Evolutionary conservation across 2,113 vertebrate species (phyloP).

Genomic region (Mola mola): DNA sequence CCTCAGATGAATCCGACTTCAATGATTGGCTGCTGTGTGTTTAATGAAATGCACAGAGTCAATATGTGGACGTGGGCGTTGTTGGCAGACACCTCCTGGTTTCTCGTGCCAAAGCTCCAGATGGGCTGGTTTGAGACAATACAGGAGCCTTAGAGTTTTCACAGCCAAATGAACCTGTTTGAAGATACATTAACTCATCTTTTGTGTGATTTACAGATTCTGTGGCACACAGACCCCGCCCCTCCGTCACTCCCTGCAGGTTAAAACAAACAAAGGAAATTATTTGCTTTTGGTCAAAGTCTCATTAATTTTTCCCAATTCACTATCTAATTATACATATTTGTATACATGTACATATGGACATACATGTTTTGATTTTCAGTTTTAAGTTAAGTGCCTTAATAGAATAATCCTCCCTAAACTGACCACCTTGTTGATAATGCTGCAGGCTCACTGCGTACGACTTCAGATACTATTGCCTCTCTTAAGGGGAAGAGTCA

Average conservation of each 20-base stretch:
- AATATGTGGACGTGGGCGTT: constrained; percentile 27
- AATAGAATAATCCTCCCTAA: too few species aligned
- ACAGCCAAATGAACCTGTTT: constrained; percentile 30
- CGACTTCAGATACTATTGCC: too few species aligned
- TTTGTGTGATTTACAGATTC: constrained; percentile 24
- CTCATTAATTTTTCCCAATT: too few species aligned
- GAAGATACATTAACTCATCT: constrained; percentile 21
- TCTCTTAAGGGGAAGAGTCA: too few species aligned
- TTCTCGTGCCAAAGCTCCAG: constrained; percentile 15
- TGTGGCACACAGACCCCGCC: constrained; percentile 1
- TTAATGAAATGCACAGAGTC: not conserved
- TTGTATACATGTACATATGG: too few species aligned
- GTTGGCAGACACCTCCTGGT: constrained; percentile 42
- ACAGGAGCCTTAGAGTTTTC: constrained; percentile 20
- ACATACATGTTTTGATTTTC: too few species aligned
- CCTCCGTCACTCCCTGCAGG: constrained; percentile 24
- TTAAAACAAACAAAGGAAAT: constrained; percentile 51
- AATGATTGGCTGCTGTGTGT: not conserved
- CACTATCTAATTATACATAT: too few species aligned
- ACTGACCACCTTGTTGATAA: too few species aligned
- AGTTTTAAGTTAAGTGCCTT: too few species aligned
- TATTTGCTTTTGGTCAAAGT: constrained; percentile 28
- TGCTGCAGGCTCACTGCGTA: too few species aligned
- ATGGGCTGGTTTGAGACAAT: constrained; percentile 43
- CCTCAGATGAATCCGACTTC: constrained; percentile 2